phyloP scores from a whole-genome alignment of 1,140 invertebrate species.

The Asbolus verrucosus region DNA sequence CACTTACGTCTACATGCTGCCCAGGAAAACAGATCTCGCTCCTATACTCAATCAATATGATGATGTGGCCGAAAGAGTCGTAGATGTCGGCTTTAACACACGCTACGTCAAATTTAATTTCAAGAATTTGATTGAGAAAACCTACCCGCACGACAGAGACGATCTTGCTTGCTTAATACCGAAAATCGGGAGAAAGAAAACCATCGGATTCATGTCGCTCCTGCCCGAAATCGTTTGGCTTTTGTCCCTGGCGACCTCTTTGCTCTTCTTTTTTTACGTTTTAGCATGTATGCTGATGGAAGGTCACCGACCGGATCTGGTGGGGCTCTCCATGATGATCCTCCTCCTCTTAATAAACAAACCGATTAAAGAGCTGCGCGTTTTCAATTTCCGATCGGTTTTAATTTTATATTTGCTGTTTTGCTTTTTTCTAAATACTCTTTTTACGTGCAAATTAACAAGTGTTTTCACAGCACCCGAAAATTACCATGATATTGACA shows the following conservation, averaged over 20 bases:
- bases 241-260: neutral
- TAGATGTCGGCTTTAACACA: slow-evolving; percentile 17
- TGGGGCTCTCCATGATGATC: neutral
- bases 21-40: neutral
- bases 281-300: neutral
- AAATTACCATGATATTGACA: neutral
- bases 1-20: slow-evolving; percentile 9
- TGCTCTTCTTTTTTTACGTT: slow-evolving; percentile 13
- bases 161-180: slow-evolving; percentile 16
- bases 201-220: neutral
- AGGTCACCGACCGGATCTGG: neutral
- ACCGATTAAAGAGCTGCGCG: neutral
- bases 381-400: slow-evolving; percentile 13
- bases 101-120: slow-evolving; percentile 26
- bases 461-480: slow-evolving; percentile 24
- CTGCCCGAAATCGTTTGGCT: slow-evolving; percentile 1
- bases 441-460: slow-evolving; percentile 8
- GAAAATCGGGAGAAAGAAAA: neutral
- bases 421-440: slow-evolving; percentile 16
- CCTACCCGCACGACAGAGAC: slow-evolving; percentile 35
- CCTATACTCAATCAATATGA: slow-evolving; percentile 15
- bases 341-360: slow-evolving; percentile 12
- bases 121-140: slow-evolving; percentile 24
- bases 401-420: slow-evolving; percentile 17
- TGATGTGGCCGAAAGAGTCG: slow-evolving; percentile 16